Evolutionary conservation across 1,140 invertebrate genomes (phyloP).

Genomic region (Brachionus rubens): DNA sequence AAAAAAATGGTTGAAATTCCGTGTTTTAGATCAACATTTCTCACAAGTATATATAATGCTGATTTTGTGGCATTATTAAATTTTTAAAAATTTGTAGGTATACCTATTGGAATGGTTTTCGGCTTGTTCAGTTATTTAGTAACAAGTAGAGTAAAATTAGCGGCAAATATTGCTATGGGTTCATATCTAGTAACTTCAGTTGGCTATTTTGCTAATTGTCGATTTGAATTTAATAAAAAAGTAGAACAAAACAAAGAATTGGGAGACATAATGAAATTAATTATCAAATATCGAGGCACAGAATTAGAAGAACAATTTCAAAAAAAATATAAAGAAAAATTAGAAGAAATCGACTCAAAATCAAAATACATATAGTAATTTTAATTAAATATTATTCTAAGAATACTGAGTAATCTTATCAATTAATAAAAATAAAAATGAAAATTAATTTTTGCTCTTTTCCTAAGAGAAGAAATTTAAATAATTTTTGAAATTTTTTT

Average conservation of each 20-base stretch:
- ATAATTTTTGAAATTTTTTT: too few species aligned
- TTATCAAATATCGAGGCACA: conserved; percentile 41
- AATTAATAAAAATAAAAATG: too few species aligned
- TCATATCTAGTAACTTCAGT: neutral
- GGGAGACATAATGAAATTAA: conserved; percentile 41
- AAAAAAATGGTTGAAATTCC: conserved; percentile 25
- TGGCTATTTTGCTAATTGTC: conserved; percentile 42
- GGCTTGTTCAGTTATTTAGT: conserved; percentile 29
- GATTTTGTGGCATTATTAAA: too few species aligned
- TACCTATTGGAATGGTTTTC: neutral
- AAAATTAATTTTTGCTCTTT: too few species aligned
- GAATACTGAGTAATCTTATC: too few species aligned
- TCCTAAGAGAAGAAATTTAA: too few species aligned
- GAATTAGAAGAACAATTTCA: conserved; percentile 43
- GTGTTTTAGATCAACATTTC: conserved; percentile 45
- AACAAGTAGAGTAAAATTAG: conserved; percentile 5
- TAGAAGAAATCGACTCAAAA: conserved; percentile 30
- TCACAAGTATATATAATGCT: neutral
- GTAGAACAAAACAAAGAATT: conserved; percentile 35
- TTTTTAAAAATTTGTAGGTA: too few species aligned
- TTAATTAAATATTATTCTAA: neutral
- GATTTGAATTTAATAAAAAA: conserved; percentile 30
- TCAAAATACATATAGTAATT: conserved; percentile 35
- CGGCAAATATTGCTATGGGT: conserved; percentile 25
- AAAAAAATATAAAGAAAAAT: conserved; percentile 44